Base-by-base conservation (phyloP, 2,888 invertebrate species). In the Macaria liturata region DNA sequence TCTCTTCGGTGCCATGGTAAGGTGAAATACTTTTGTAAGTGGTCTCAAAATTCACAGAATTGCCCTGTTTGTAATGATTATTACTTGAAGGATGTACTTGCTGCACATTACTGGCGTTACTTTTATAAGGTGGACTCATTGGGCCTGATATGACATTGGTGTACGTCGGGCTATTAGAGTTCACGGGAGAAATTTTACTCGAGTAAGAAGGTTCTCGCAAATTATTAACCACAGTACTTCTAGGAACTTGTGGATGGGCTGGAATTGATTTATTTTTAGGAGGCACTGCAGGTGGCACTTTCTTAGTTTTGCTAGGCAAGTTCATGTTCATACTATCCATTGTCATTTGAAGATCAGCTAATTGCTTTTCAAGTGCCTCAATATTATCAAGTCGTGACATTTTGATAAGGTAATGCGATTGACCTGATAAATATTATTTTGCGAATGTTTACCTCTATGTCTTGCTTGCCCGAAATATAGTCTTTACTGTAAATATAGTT, bases 261-360 rank as follows among this genome's bases (percentile, higher is more conserved):
- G 51, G 31, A 7, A 9, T 20, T 45, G 51, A 37, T 81, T 94
- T 95, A 66, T 96, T 96, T 81, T 96, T 96, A 7, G 96, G 96
- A 47, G 96, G 96, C 58, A 96, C 96, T 54, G 95, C 95, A 64
- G 96, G 96, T 65, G 95, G 96, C 63, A 95, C 90, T 86, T 95
- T 96, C 78, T 91, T 84, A 31, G 81, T 69, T 78, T 82, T 81
- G 58, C 73, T 76, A n/a, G 81, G 64, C 45, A 74, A 71, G 70
- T 75, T 81, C 49, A 73, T 62, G 61, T 87, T 65, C 61, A 67
- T 58, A 53, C 61, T 67, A 43, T 67, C 81, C 67, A 93, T 94
- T 51, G 92, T 87, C 78, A 95, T 86, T 78, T 95, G 94, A 71
- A 96, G 83, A 72, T 94, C 94, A 9, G 94, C 94, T 71, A 96